A percentile compares a stretch with the other conserved stretches of the same genome.
Evolutionary conservation across 2,888 invertebrate species (phyloP).

Genomic region (Orthosia gracilis): DNA sequence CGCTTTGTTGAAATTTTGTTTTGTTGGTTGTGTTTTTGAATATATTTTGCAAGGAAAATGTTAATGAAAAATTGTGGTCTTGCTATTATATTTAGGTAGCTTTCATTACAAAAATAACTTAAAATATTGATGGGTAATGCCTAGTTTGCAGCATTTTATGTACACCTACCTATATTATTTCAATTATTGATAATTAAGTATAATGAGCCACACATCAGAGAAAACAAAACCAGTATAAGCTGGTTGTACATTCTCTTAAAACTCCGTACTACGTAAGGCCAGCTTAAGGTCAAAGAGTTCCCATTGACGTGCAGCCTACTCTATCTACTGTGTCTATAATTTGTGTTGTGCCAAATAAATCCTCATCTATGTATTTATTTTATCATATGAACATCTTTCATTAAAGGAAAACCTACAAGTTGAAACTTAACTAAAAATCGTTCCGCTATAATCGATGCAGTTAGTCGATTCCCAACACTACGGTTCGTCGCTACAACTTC

Average conservation of each 20-base stretch:
- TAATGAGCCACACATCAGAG: neutral
- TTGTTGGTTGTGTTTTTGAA: neutral
- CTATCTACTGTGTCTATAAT: too few species aligned
- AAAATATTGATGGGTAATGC: neutral
- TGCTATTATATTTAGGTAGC: neutral
- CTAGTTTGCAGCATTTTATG: too few species aligned
- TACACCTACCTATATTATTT: too few species aligned
- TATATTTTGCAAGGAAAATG: neutral
- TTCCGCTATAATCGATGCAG: slow-evolving; percentile 38
- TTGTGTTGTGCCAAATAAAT: neutral
- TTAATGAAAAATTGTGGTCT: neutral
- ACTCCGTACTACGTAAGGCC: neutral
- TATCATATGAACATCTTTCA: neutral
- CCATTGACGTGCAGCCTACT: neutral
- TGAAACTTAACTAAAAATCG: slow-evolving; percentile 18
- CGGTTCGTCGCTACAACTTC: slow-evolving; percentile 71
- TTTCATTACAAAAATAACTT: neutral
- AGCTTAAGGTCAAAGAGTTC: neutral
- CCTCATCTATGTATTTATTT: too few species aligned
- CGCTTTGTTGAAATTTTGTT: neutral
- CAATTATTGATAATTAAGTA: too few species aligned
- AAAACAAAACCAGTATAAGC: neutral
- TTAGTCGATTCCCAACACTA: slow-evolving; percentile 59
- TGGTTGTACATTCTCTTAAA: neutral
- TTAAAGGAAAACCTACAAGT: neutral